phyloP scores from a whole-genome alignment of 2,888 invertebrate genomes.

The Punctoribates punctum region DNA sequence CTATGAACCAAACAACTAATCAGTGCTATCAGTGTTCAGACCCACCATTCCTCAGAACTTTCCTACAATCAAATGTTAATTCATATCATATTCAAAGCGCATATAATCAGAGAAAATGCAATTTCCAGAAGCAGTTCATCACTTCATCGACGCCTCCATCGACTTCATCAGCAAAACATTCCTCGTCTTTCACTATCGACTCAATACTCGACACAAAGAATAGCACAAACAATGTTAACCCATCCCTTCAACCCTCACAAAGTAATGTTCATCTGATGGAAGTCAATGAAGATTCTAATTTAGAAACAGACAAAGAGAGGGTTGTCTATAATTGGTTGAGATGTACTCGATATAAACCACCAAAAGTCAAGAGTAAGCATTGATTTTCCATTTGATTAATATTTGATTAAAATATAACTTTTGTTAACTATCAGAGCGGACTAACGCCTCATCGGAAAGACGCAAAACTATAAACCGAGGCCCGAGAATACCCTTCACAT shows the following conservation, averaged over 20 bases:
- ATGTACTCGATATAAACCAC: constrained; percentile 38
- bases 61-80: not conserved
- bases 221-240: not conserved
- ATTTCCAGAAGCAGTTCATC: not conserved
- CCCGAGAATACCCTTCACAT: constrained; percentile 70
- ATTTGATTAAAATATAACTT: not conserved
- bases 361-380: constrained; percentile 35
- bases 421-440: not conserved
- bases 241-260: not conserved
- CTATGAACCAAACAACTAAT: not conserved
- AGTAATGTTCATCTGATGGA: not conserved
- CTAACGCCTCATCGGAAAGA: not conserved
- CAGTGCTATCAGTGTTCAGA: not conserved
- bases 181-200: constrained; percentile 8
- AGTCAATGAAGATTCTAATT: not conserved
- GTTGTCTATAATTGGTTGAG: constrained; percentile 27
- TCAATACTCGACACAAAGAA: constrained; percentile 17
- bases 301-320: not conserved
- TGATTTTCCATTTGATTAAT: not conserved
- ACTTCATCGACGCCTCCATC: not conserved
- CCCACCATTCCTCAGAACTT: not conserved
- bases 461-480: constrained; percentile 43
- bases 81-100: constrained; percentile 17
- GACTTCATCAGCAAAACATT: not conserved
- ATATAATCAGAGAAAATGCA: not conserved